Base-by-base conservation (phyloP, 2,797 vertebrate genomes). In the Spondyliosoma cantharus region DNA sequence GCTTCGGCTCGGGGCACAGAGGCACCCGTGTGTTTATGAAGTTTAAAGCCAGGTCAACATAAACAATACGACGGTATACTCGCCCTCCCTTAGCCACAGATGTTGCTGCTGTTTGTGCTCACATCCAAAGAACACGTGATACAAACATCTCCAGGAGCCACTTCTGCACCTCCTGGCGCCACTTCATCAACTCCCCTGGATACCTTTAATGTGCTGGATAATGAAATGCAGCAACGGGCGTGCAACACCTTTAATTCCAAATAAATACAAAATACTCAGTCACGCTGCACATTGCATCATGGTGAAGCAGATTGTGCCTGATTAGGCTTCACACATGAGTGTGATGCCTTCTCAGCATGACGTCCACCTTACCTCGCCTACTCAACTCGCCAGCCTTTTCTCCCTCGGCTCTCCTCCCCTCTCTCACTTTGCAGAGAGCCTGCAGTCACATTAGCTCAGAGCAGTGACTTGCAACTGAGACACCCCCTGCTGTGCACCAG, bases 271-370 rank as follows among this genome's bases (percentile, higher is more conserved):
- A 89, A 64, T 24, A 74, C 66, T 66, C 72, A 74, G 42, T 61
- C 25, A 43, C 8, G 16, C 49, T 16, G 75, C 49, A 63, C 49
- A 14, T 78, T 75, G 84, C 81, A 60, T 89, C 85, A 84, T 3
- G 22, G 54, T 62, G 82, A 86, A 84, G 77, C 68, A 90, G 88
- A 93, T 87, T 90, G 87, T 37, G 80, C 63, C 80, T 78, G 89
- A 88, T 90, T 83, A 76, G 78, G 69, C 69, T 84, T 87, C 82
- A 59, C 85, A 86, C 81, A 66, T 43, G 76, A 83, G 75, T 29
- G 74, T 73, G 82, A 88, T 81, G 83, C 85, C 57, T 80, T 85
- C 82, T 19, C 90, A 85, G 85, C 88, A 3, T 32, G 91, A 57
- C 49, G 54, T 86, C 89, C 82, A 87, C 81, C 87, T 87, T 77